Conservation (phyloP, 2,888 invertebrate genomes). For the Napeogenes sylphis region DNA sequence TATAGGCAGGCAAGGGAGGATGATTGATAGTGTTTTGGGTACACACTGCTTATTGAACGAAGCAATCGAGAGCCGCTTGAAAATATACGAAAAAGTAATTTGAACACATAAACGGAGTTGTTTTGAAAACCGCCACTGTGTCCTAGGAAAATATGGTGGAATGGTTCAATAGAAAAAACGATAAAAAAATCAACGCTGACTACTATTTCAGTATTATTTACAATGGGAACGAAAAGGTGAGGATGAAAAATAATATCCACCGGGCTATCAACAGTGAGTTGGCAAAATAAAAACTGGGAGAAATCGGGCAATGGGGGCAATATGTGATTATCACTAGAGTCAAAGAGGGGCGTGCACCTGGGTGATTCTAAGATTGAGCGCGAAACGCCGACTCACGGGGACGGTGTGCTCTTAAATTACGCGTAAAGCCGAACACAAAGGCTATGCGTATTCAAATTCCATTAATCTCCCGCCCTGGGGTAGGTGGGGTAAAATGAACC, state of each 20-base stretch:
- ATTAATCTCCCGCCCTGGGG: constrained; percentile 73
- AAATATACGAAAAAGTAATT: constrained; percentile 40
- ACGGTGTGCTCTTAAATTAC: constrained; percentile 74
- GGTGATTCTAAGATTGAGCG: constrained; percentile 60
- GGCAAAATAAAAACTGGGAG: constrained; percentile 38
- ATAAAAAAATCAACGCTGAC: constrained; percentile 10
- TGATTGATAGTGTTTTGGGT: constrained; percentile 73
- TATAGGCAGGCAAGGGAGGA: constrained; percentile 57
- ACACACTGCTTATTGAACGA: constrained; percentile 63
- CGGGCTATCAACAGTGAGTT: constrained; percentile 45
- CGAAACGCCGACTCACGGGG: constrained; percentile 70
- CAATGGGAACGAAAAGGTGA: constrained; percentile 39
- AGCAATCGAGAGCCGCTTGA: constrained; percentile 47
- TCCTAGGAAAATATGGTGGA: constrained; percentile 13
- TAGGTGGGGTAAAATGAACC: constrained; percentile 76
- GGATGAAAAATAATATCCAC: constrained; percentile 43
- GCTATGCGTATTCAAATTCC: constrained; percentile 78
- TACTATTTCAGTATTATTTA: constrained; percentile 29
- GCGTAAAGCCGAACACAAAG: constrained; percentile 76
- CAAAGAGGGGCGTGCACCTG: constrained; percentile 55
- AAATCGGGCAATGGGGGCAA: constrained; percentile 34
- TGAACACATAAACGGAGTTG: constrained; percentile 29
- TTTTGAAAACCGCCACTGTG: constrained; percentile 23
- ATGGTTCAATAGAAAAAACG: constrained; percentile 13
- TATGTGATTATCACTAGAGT: constrained; percentile 57